phyloP scores from a whole-genome alignment of 1,140 invertebrate species.

The Andricus grossulariae region DNA sequence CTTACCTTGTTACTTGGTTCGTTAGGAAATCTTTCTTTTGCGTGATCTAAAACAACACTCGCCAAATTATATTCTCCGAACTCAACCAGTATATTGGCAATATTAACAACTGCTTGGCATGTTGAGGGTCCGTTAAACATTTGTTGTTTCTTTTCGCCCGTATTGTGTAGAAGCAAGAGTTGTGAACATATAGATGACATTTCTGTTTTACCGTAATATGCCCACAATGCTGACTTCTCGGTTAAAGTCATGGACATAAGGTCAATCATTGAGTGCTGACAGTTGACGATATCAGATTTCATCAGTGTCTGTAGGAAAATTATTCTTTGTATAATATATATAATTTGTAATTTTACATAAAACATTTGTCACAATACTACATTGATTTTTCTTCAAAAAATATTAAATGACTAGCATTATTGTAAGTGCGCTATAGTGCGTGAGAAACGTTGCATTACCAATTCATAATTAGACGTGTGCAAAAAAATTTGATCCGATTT shows the following conservation, averaged over 20 bases:
- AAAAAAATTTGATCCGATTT: no score
- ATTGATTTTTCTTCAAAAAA: slow-evolving; percentile 21
- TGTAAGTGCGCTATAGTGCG: no score
- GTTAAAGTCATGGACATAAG: slow-evolving; percentile 86
- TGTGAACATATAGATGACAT: slow-evolving; percentile 87
- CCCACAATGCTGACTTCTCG: slow-evolving; percentile 90
- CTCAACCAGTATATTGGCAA: slow-evolving; percentile 80
- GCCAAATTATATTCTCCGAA: slow-evolving; percentile 80
- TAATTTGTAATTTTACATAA: neutral
- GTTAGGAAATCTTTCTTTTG: slow-evolving; percentile 79
- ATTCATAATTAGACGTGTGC: no score
- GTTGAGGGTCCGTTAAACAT: slow-evolving; percentile 83
- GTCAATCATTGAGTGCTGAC: slow-evolving; percentile 88
- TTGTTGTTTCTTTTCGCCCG: slow-evolving; percentile 76
- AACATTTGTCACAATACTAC: slow-evolving; percentile 14
- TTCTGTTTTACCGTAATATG: slow-evolving; percentile 90
- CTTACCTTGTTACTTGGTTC: slow-evolving; percentile 75
- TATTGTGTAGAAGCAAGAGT: slow-evolving; percentile 85
- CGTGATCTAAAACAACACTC: slow-evolving; percentile 77
- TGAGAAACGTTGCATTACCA: no score
- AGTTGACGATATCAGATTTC: slow-evolving; percentile 90
- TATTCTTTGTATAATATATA: neutral
- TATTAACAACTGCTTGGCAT: slow-evolving; percentile 83
- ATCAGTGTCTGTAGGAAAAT: slow-evolving; percentile 83
- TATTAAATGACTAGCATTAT: no score